Conservation (phyloP, 2,888 invertebrate species). For the Drosophila merina region DNA sequence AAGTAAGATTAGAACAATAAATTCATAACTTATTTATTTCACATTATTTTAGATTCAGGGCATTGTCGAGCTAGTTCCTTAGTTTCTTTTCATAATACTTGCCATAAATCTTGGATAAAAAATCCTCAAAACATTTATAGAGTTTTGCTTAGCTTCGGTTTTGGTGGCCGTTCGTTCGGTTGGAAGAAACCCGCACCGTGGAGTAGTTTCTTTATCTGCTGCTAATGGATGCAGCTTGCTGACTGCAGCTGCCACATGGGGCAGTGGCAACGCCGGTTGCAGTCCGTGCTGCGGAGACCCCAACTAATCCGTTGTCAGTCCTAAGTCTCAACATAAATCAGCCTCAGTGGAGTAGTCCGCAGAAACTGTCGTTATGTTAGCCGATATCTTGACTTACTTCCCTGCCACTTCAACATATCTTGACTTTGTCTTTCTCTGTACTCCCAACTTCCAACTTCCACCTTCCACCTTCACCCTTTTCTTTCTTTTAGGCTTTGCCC, state of each 20-base stretch:
- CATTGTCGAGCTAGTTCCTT: background rate
- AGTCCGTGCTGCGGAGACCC: conserved; percentile 47
- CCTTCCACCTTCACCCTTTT: conserved; percentile 7
- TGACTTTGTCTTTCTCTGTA: conserved; percentile 15
- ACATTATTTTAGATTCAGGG: conserved; percentile 1
- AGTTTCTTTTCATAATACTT: conserved; percentile 7
- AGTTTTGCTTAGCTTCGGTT: conserved; percentile 16
- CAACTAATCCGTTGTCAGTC: conserved; percentile 78
- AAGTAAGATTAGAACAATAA: background rate
- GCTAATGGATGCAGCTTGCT: conserved; percentile 77
- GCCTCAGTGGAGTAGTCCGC: conserved; percentile 46
- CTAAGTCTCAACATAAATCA: conserved; percentile 74
- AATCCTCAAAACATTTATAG: conserved; percentile 37
- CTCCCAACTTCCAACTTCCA: background rate
- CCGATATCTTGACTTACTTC: conserved; percentile 37
- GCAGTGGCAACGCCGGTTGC: conserved; percentile 32
- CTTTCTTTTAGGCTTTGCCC: conserved; percentile 16
- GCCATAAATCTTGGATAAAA: conserved; percentile 31
- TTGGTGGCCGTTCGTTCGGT: background rate
- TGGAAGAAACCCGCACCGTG: conserved; percentile 30
- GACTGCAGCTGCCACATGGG: conserved; percentile 58
- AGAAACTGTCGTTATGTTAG: conserved; percentile 48
- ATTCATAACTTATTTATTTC: background rate
- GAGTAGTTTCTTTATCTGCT: conserved; percentile 64
- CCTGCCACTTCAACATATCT: conserved; percentile 27